Evolutionary conservation across 1,140 invertebrate species (phyloP).

Genomic region (Drosophila eugracilis): DNA sequence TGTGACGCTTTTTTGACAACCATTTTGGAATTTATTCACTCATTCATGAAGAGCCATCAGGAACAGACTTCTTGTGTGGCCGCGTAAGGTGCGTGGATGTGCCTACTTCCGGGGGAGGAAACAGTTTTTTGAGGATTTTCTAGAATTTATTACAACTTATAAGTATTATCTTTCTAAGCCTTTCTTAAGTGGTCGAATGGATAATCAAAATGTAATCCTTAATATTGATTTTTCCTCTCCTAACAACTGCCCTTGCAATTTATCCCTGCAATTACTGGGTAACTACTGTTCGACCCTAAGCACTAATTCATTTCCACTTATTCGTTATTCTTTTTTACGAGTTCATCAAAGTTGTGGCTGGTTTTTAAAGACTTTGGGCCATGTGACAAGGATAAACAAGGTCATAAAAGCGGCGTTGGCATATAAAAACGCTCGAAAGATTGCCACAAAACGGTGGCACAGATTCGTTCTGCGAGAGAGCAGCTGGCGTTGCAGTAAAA

Average conservation of each 20-base stretch:
- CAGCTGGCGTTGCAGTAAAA: constrained; percentile 41
- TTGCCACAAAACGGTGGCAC: constrained; percentile 48
- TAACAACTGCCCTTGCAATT: not conserved
- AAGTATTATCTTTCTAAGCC: constrained; percentile 2
- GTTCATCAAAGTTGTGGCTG: constrained; percentile 78
- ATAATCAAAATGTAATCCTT: too few relatives aligned
- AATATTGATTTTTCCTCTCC: too few relatives aligned
- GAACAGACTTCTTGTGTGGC: constrained; percentile 9
- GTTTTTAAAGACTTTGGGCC: constrained; percentile 65
- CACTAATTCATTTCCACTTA: constrained; percentile 45
- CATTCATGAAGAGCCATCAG: constrained; percentile 63
- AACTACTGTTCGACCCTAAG: constrained; percentile 28
- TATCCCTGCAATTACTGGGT: constrained; percentile 7
- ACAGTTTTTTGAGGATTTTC: constrained; percentile 2
- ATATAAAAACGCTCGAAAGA: constrained; percentile 53
- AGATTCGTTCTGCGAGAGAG: constrained; percentile 45
- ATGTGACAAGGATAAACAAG: constrained; percentile 81
- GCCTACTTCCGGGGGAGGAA: constrained; percentile 6
- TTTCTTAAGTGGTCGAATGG: not conserved
- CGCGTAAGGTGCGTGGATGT: not conserved
- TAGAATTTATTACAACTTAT: constrained; percentile 1
- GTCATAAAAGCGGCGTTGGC: constrained; percentile 59
- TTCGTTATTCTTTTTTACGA: constrained; percentile 62
- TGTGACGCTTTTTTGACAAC: constrained; percentile 76
- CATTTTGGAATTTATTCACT: constrained; percentile 79